These are phyloP conservation scores for Parauchenoglanis ngamensis DNA, from an alignment of 2,797 vertebrate species.

Conservation along the genomic window DNA sequence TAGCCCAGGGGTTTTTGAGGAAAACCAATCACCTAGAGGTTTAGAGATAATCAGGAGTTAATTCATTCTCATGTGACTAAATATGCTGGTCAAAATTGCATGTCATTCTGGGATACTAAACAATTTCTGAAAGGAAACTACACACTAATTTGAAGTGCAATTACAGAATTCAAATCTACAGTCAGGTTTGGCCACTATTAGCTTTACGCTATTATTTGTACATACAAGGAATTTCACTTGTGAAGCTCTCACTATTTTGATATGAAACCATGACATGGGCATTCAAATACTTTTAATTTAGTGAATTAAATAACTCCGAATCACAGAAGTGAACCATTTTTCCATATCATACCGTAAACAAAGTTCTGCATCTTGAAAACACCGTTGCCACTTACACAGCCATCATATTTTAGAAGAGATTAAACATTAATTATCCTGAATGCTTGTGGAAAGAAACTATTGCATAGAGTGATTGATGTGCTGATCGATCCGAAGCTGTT, in stretches of 20 bases:
- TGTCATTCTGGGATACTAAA: background rate
- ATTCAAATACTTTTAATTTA: background rate
- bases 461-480: background rate
- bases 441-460: background rate
- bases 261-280: background rate
- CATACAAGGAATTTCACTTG: background rate
- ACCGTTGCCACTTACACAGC: background rate
- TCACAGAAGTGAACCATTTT: background rate
- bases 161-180: background rate
- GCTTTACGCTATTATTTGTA: background rate
- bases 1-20: background rate
- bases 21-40: background rate
- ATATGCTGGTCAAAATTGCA: background rate
- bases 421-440: background rate
- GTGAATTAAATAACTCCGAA: background rate
- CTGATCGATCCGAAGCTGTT: background rate
- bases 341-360: too few species aligned
- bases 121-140: background rate
- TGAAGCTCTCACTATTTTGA: background rate
- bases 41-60: slow-evolving; percentile 14
- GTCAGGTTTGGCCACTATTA: background rate
- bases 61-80: background rate
- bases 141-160: background rate
- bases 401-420: background rate
- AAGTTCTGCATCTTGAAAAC: background rate